Evolutionary conservation across 2,113 vertebrate species (phyloP).

Genomic region (Etheostoma spectabile): DNA sequence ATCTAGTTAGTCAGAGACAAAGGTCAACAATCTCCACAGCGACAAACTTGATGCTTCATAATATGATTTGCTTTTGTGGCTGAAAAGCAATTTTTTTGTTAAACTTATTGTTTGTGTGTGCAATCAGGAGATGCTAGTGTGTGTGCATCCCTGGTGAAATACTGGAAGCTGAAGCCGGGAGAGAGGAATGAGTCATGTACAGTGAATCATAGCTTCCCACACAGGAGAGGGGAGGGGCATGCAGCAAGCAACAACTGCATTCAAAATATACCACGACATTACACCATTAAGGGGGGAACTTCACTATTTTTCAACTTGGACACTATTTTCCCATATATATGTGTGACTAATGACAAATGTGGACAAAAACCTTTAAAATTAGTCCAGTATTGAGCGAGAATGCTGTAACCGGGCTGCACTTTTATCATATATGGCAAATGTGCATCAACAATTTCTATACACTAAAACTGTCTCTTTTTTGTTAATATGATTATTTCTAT

Average conservation of each 20-base stretch:
- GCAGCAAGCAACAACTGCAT: slow-evolving; percentile 51
- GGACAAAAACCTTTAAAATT: no score
- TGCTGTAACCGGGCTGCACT: no score
- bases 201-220: slow-evolving; percentile 83
- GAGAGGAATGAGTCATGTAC: slow-evolving; percentile 80
- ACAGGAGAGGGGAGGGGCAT: slow-evolving; percentile 66
- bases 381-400: no score
- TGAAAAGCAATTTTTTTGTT: slow-evolving; percentile 5
- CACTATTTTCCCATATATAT: no score
- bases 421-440: no score
- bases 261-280: slow-evolving; percentile 24
- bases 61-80: background rate
- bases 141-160: slow-evolving; percentile 68
- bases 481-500: no score
- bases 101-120: slow-evolving; percentile 19
- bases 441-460: no score
- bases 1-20: background rate
- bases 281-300: slow-evolving; percentile 15
- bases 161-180: slow-evolving; percentile 58
- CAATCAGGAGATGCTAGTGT: slow-evolving; percentile 58
- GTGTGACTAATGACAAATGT: no score
- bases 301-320: no score
- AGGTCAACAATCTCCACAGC: background rate
- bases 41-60: background rate
- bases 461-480: no score